These are phyloP conservation scores for Pseudanteris insignis DNA, from an alignment of 2,888 invertebrate genomes.

Conservation along the genomic window DNA sequence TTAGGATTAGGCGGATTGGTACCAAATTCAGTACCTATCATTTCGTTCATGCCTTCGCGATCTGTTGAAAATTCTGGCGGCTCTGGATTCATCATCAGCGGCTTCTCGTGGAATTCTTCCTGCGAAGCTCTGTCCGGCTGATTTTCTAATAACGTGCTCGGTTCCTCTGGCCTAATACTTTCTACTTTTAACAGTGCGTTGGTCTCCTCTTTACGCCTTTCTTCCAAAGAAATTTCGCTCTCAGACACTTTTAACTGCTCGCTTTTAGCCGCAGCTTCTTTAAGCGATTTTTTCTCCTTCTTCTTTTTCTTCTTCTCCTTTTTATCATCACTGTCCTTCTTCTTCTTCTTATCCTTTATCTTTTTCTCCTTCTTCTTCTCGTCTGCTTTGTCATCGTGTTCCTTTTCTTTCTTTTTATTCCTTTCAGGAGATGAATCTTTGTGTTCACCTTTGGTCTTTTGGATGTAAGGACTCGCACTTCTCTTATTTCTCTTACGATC, in stretches of 20 bases:
- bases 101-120: constrained; percentile 60
- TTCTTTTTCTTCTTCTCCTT: constrained; percentile 65
- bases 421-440: constrained; percentile 64
- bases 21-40: constrained; percentile 52
- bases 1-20: constrained; percentile 63
- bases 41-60: constrained; percentile 38
- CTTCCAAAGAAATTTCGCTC: constrained; percentile 47
- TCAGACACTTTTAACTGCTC: constrained; percentile 44
- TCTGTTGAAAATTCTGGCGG: constrained; percentile 53
- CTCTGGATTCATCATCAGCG: constrained; percentile 58
- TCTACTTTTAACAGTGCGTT: constrained; percentile 48
- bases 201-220: constrained; percentile 48
- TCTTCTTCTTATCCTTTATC: constrained; percentile 67
- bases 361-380: constrained; percentile 69
- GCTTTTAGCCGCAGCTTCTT: constrained; percentile 54
- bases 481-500: constrained; percentile 64
- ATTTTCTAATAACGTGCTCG: constrained; percentile 32
- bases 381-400: constrained; percentile 64
- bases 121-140: constrained; percentile 38
- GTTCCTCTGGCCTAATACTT: constrained; percentile 38
- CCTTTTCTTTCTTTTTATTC: constrained; percentile 70
- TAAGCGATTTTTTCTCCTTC: constrained; percentile 60
- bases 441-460: constrained; percentile 61
- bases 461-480: constrained; percentile 59
- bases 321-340: constrained; percentile 69